Conservation (phyloP, 2,113 vertebrate species). For the Plecotus auritus region DNA sequence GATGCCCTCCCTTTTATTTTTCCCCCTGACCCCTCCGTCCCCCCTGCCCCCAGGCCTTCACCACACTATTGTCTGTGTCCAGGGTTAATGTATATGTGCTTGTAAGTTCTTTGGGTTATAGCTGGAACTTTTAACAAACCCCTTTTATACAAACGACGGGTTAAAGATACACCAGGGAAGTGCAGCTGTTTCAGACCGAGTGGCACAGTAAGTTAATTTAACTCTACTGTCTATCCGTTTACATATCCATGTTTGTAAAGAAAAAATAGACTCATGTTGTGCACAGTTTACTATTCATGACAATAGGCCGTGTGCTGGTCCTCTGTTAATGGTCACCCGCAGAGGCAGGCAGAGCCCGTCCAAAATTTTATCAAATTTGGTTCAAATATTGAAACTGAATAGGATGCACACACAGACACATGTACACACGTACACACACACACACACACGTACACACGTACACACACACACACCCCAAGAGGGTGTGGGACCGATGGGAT, state of each 20-base stretch:
- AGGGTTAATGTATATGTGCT: too few species aligned
- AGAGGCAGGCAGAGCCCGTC: background rate
- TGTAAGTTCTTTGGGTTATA: too few species aligned
- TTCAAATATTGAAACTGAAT: background rate
- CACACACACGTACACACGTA: too few species aligned
- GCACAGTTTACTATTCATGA: background rate
- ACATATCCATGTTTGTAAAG: background rate
- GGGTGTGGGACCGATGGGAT: fast-evolving
- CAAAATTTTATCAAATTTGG: background rate
- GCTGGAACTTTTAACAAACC: background rate
- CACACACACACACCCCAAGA: background rate
- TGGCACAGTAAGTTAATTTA: too few species aligned
- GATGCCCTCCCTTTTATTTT: too few species aligned
- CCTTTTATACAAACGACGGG: background rate
- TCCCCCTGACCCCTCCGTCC: too few species aligned
- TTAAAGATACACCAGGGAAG: background rate
- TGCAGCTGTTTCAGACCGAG: background rate
- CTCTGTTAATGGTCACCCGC: fast-evolving
- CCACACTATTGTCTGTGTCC: too few species aligned
- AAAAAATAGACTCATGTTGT: background rate
- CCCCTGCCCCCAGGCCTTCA: too few species aligned
- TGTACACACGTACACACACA: too few species aligned
- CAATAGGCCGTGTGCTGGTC: fast-evolving
- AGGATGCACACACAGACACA: background rate
- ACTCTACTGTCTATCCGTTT: fast-evolving